Evolutionary conservation across 2,888 invertebrate genomes (phyloP).

Genomic region (Troilus luridus): DNA sequence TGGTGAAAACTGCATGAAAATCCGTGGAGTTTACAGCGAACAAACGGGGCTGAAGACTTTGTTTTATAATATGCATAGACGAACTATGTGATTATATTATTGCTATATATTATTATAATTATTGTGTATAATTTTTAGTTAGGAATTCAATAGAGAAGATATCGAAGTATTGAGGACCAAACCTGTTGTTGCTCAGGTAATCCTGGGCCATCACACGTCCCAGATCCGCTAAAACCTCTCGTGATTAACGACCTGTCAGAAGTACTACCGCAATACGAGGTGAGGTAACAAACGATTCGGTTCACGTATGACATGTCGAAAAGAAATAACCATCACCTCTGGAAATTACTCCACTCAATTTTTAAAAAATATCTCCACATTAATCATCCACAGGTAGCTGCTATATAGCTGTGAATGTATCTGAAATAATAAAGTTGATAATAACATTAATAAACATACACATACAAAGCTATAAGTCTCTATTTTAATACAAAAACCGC

Average conservation of each 20-base stretch:
- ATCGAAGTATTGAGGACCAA: neutral
- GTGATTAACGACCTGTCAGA: conserved; percentile 4
- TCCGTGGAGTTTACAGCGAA: too few relatives aligned
- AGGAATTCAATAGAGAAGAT: neutral
- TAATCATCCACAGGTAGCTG: neutral
- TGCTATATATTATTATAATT: too few relatives aligned
- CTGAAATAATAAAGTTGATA: too few relatives aligned
- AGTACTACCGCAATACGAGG: neutral
- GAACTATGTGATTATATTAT: too few relatives aligned
- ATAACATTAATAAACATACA: too few relatives aligned
- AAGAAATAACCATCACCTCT: neutral
- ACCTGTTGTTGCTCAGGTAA: neutral
- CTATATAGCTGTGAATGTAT: too few relatives aligned
- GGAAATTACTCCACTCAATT: neutral
- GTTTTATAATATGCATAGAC: too few relatives aligned
- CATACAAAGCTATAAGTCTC: too few relatives aligned
- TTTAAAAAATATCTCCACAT: neutral
- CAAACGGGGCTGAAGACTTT: too few relatives aligned
- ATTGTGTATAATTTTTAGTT: neutral
- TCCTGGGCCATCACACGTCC: neutral
- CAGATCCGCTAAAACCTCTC: neutral
- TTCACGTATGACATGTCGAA: conserved; percentile 19
- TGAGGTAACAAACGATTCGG: neutral
- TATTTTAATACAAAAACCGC: too few relatives aligned
- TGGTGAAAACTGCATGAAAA: too few relatives aligned